Evolutionary conservation across 2,797 vertebrate species (phyloP).

Genomic region (Phylloscopus collybita): DNA sequence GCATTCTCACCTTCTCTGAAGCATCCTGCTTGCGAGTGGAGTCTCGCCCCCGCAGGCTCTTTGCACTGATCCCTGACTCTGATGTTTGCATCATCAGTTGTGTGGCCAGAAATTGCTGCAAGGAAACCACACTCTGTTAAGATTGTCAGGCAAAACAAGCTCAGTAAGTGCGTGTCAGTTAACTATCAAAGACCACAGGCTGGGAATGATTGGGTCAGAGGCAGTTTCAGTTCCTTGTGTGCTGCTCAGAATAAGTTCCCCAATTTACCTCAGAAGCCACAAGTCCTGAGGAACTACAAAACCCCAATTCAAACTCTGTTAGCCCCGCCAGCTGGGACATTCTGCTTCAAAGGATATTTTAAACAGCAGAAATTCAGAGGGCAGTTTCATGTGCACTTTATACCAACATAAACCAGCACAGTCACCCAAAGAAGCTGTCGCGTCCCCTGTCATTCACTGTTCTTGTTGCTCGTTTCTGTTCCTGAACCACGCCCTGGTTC

Average conservation of each 20-base stretch:
- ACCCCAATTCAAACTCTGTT: background rate
- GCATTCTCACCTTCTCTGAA: constrained; percentile 90
- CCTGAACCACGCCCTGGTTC: constrained; percentile 44
- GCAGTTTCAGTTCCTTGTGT: constrained; percentile 47
- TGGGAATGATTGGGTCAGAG: constrained; percentile 19
- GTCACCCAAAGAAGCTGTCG: background rate
- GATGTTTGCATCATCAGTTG: constrained; percentile 95
- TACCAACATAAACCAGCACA: background rate
- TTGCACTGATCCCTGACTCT: constrained; percentile 96
- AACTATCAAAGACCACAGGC: constrained; percentile 40
- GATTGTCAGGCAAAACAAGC: constrained; percentile 47
- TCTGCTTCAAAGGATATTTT: background rate
- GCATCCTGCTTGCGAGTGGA: constrained; percentile 94
- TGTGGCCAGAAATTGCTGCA: constrained; percentile 90
- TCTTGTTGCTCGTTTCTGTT: constrained; percentile 8
- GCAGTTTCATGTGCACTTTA: background rate
- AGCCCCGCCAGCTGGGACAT: background rate
- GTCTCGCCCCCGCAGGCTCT: constrained; percentile 96
- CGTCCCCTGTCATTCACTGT: constrained; percentile 10
- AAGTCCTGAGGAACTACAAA: constrained; percentile 4
- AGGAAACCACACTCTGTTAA: constrained; percentile 56
- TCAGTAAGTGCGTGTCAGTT: background rate
- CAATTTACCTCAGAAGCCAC: constrained; percentile 32
- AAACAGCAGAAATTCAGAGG: background rate
- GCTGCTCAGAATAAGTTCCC: constrained; percentile 35